phyloP scores from a whole-genome alignment of 2,888 invertebrate species.

The Conus canariensis region DNA sequence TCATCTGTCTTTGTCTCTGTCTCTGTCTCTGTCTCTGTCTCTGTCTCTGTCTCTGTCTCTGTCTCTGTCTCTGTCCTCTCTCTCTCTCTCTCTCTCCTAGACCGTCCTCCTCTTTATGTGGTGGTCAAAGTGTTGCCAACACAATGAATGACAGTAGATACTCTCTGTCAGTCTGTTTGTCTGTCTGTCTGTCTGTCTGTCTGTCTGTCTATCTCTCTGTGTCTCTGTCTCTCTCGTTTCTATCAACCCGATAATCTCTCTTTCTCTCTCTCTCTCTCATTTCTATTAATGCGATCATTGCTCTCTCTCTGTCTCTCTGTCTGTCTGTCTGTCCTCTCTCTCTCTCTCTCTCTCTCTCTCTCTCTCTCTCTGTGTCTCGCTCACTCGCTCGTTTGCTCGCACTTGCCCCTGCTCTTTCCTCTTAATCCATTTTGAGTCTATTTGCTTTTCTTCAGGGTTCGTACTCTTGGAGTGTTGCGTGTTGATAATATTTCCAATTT shows the following conservation, averaged over 20 bases:
- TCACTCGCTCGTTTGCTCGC: not conserved
- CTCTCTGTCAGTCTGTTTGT: not conserved
- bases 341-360: conserved; percentile 8
- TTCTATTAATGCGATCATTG: too few species aligned
- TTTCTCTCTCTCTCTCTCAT: too few species aligned
- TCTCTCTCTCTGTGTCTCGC: not conserved
- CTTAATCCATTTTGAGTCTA: too few species aligned
- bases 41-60: too few species aligned
- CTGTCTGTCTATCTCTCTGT: not conserved
- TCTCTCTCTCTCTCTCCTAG: too few species aligned
- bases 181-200: not conserved
- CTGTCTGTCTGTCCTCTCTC: not conserved
- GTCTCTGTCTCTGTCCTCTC: too few species aligned
- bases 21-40: too few species aligned
- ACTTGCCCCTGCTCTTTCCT: not conserved
- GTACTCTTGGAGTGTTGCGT: too few species aligned
- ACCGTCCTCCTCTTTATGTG: not conserved
- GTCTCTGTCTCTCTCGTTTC: not conserved
- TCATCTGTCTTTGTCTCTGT: not conserved
- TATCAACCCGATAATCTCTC: too few species aligned
- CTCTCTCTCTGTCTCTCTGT: not conserved
- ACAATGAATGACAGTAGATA: not conserved
- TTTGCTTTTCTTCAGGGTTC: too few species aligned
- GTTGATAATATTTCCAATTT: too few species aligned
- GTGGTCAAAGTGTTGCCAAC: too few species aligned